Percentiles rank a stretch among this genome's conserved stretches.
Evolutionary conservation across 2,888 invertebrate species (phyloP).

Genomic region (Cybosia mesomella): DNA sequence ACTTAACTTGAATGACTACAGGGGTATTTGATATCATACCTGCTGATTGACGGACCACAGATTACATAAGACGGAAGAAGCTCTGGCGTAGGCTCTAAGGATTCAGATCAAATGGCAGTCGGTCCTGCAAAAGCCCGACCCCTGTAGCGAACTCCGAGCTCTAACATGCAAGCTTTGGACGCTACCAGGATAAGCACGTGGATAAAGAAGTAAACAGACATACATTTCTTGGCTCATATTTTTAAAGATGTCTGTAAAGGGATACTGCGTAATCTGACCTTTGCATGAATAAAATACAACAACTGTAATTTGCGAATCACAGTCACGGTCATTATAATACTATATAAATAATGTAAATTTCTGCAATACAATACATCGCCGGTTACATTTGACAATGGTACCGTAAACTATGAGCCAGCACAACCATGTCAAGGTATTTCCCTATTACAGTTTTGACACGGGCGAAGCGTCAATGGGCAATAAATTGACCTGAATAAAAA

Average conservation of each 20-base stretch:
- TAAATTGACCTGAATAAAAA: constrained; percentile 52
- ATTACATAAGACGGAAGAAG: too few species aligned
- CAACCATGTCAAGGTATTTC: constrained; percentile 76
- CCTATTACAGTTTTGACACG: constrained; percentile 71
- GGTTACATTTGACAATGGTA: constrained; percentile 59
- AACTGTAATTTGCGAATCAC: constrained; percentile 31
- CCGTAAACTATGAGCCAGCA: constrained; percentile 44
- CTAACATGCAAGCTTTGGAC: not conserved
- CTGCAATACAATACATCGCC: constrained; percentile 59
- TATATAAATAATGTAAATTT: constrained; percentile 45
- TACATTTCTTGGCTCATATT: not conserved
- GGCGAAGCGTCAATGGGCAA: constrained; percentile 53
- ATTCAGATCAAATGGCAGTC: too few species aligned
- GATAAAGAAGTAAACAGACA: not conserved
- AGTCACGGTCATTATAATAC: constrained; percentile 22
- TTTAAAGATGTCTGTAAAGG: not conserved
- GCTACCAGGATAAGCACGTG: not conserved
- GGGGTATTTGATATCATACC: not conserved
- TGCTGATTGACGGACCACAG: too few species aligned
- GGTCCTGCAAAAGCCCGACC: too few species aligned
- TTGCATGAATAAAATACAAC: constrained; percentile 4
- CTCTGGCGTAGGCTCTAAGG: too few species aligned
- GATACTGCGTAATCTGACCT: constrained; percentile 2
- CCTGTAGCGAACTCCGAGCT: not conserved
- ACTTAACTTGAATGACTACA: not conserved